A percentile compares a stretch with the other conserved stretches of the same genome.
These are phyloP conservation scores for Agrotis exclamationis DNA, from an alignment of 2,888 invertebrate genomes.

Conservation along the genomic window DNA sequence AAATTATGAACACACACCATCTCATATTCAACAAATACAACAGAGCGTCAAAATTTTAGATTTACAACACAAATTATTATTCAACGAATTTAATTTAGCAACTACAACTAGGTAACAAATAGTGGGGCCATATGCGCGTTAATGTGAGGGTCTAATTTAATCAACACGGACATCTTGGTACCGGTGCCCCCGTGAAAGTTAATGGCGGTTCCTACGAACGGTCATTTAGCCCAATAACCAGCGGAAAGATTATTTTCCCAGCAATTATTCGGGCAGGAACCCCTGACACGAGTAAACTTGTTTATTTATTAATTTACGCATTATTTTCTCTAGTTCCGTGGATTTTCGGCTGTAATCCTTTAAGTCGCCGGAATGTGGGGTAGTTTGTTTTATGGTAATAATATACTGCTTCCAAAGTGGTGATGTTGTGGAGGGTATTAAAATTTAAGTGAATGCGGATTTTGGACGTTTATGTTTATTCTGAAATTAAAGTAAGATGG, in stretches of 20 bases:
- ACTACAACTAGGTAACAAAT: constrained; percentile 60
- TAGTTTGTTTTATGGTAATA: constrained; percentile 57
- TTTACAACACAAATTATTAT: constrained; percentile 62
- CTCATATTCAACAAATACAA: constrained; percentile 28
- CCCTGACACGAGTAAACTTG: constrained; percentile 54
- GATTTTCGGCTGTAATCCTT: constrained; percentile 59
- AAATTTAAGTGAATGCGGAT: constrained; percentile 55
- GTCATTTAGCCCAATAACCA: constrained; percentile 74
- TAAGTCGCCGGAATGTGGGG: constrained; percentile 57
- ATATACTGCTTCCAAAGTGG: constrained; percentile 46
- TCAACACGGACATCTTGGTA: constrained; percentile 64
- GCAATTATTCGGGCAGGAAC: constrained; percentile 67
- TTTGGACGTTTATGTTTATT: constrained; percentile 30
- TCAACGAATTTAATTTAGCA: constrained; percentile 58
- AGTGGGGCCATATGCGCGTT: constrained; percentile 52
- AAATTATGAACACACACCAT: background rate
- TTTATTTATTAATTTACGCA: constrained; percentile 66
- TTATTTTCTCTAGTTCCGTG: constrained; percentile 64
- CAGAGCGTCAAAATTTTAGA: constrained; percentile 48
- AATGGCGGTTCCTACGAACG: constrained; percentile 73
- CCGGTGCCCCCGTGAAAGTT: constrained; percentile 72
- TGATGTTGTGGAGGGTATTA: constrained; percentile 38
- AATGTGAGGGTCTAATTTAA: constrained; percentile 66
- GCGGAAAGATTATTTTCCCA: constrained; percentile 75
- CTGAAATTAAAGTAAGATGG: constrained; percentile 22